These are phyloP conservation scores for Yponomeuta plumbellus DNA, from an alignment of 2,888 invertebrate genomes.

Conservation along the genomic window DNA sequence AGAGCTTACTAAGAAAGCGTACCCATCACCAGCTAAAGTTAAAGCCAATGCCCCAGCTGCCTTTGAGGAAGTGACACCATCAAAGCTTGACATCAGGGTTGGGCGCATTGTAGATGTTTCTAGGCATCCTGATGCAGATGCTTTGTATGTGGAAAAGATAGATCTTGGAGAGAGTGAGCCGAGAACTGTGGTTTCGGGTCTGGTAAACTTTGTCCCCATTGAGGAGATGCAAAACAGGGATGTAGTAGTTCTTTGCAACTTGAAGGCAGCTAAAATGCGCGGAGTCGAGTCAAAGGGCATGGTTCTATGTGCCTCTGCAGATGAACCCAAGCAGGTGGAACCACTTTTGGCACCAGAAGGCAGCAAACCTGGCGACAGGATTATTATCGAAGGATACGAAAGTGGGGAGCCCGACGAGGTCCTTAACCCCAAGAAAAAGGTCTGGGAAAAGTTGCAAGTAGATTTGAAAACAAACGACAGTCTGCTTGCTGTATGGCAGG, in stretches of 20 bases:
- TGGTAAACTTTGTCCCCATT: conserved; percentile 93
- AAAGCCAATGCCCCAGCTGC: conserved; percentile 54
- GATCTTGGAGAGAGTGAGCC: conserved; percentile 88
- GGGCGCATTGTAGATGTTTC: conserved; percentile 90
- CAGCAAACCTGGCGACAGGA: conserved; percentile 87
- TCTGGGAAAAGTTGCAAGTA: conserved; percentile 95
- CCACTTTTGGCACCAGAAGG: conserved; percentile 86
- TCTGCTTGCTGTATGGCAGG: conserved; percentile 90
- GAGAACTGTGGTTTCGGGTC: conserved; percentile 88
- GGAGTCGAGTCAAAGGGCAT: conserved; percentile 94
- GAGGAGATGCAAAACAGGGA: conserved; percentile 92
- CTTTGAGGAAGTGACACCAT: conserved; percentile 80
- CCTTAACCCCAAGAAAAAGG: conserved; percentile 96
- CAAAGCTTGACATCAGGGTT: conserved; percentile 89
- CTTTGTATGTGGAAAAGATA: conserved; percentile 93
- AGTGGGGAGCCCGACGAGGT: conserved; percentile 87
- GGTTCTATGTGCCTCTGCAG: conserved; percentile 92
- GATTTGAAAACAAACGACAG: conserved; percentile 84
- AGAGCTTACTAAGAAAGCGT: conserved; percentile 87
- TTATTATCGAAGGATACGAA: conserved; percentile 89
- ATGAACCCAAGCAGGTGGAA: conserved; percentile 89
- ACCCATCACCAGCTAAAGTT: conserved; percentile 84
- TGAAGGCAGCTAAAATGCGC: conserved; percentile 97
- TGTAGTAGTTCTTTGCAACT: conserved; percentile 95
- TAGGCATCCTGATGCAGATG: conserved; percentile 94